Conservation (phyloP, 2,888 invertebrate species). For the Fragum whitleyi region DNA sequence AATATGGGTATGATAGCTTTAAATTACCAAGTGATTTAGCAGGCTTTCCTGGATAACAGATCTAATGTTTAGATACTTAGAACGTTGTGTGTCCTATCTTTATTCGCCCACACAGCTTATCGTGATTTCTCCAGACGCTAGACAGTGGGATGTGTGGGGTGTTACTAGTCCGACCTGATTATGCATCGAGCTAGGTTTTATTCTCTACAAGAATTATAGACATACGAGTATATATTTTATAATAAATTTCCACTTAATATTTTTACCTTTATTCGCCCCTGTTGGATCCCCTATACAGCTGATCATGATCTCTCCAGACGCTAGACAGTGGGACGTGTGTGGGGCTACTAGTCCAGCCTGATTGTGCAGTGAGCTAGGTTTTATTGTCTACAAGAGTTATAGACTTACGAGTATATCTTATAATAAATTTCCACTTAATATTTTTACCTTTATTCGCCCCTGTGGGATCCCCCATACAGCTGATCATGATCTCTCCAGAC, state of each 20-base stretch:
- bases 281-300: conserved; percentile 95
- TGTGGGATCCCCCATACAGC: conserved; percentile 95
- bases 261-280: conserved; percentile 91
- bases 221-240: no score
- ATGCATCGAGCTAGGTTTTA: conserved; percentile 93
- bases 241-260: not conserved
- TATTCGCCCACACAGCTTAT: conserved; percentile 97
- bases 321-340: conserved; percentile 97
- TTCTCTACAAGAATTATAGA: conserved; percentile 87
- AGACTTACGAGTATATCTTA: no score
- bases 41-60: no score
- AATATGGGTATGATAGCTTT: no score
- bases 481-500: conserved; percentile 97
- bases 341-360: conserved; percentile 92
- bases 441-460: conserved; percentile 91
- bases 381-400: conserved; percentile 92
- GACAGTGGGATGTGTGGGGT: conserved; percentile 97
- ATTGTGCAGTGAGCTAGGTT: conserved; percentile 91
- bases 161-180: conserved; percentile 90
- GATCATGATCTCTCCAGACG: conserved; percentile 97
- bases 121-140: conserved; percentile 96
- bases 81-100: no score
- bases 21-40: no score
- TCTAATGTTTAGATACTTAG: no score
- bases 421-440: no score